Evolutionary conservation across 2,113 vertebrate species (phyloP).

Genomic region (Phodopus roborovskii): DNA sequence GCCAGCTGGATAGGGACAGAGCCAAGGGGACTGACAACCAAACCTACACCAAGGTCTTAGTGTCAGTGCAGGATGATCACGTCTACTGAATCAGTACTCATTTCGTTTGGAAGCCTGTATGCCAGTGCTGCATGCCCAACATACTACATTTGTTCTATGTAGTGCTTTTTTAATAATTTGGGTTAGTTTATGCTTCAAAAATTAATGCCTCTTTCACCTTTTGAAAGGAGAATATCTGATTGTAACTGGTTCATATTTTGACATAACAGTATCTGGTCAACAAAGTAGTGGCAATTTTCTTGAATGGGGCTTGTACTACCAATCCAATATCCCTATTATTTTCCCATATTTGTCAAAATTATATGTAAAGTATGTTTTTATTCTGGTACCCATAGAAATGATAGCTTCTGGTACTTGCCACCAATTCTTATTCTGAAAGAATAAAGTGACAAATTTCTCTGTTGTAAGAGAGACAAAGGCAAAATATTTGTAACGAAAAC

Average conservation of each 20-base stretch:
- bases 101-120: neutral
- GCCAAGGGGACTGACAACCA: neutral
- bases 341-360: neutral
- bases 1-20: neutral
- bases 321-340: neutral
- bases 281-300: neutral
- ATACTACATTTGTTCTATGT: neutral
- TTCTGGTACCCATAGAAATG: neutral
- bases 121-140: neutral
- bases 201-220: neutral
- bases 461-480: conserved; percentile 36
- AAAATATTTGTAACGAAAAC: conserved; percentile 5
- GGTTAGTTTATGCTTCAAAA: neutral
- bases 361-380: neutral
- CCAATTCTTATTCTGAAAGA: neutral
- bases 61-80: neutral
- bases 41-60: neutral
- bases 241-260: neutral
- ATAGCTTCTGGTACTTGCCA: neutral
- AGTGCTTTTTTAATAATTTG: neutral
- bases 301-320: neutral
- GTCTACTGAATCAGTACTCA: neutral
- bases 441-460: conserved; percentile 11
- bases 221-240: neutral
- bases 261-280: neutral